A percentile compares a stretch with the other conserved stretches of the same genome.
Evolutionary conservation across 2,113 vertebrate genomes (phyloP).

Genomic region (Xyliphius kryptos): DNA sequence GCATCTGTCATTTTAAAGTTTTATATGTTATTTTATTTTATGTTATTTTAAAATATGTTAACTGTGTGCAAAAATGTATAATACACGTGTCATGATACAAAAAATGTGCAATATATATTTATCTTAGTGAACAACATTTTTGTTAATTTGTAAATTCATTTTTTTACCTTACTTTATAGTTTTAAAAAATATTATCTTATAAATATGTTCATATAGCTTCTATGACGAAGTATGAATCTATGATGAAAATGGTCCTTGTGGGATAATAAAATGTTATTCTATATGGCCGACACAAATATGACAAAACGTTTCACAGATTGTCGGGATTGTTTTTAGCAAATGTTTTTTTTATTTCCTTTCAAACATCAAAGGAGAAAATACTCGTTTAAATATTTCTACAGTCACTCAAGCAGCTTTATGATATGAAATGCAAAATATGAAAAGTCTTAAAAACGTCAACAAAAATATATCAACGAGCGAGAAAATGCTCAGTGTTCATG

Average conservation of each 20-base stretch:
- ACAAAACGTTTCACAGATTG: background rate
- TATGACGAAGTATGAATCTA: too few relatives aligned
- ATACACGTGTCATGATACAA: too few relatives aligned
- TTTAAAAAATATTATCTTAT: too few relatives aligned
- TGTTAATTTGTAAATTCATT: too few relatives aligned
- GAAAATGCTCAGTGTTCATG: conserved; percentile 7
- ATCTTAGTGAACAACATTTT: too few relatives aligned
- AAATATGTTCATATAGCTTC: too few relatives aligned
- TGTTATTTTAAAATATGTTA: background rate
- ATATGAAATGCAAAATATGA: conserved; percentile 26
- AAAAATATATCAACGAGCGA: background rate
- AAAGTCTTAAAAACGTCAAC: conserved; percentile 13
- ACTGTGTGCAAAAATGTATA: too few relatives aligned
- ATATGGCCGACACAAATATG: background rate
- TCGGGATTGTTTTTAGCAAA: conserved; percentile 44
- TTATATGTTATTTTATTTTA: background rate
- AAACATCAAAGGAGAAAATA: conserved; percentile 52
- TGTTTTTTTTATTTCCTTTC: conserved; percentile 58
- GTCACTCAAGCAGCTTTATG: conserved; percentile 19
- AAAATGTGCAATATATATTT: too few relatives aligned
- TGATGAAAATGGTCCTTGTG: too few relatives aligned
- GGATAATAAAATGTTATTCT: too few relatives aligned
- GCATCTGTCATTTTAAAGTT: too few relatives aligned
- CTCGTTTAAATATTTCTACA: conserved; percentile 60
- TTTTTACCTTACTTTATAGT: too few relatives aligned